These are phyloP conservation scores for Heterodera carotae DNA, from an alignment of 1,140 invertebrate species.

Conservation along the genomic window DNA sequence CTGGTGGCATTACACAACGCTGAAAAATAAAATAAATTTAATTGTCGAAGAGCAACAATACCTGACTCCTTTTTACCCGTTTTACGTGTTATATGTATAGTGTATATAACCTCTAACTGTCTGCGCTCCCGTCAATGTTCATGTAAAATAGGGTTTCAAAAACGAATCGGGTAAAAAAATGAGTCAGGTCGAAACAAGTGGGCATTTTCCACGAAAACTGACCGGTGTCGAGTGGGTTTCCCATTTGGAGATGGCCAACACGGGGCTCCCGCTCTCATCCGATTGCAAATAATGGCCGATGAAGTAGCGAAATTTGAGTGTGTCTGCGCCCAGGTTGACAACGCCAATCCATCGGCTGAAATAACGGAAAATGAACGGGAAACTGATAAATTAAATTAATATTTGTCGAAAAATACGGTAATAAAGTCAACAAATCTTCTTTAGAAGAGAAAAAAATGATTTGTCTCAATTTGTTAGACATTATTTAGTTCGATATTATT, in stretches of 20 bases:
- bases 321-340: conserved; percentile 42
- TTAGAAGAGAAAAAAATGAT: conserved; percentile 11
- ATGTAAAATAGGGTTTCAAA: no score
- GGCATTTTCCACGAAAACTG: conserved; percentile 7
- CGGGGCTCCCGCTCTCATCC: conserved; percentile 44
- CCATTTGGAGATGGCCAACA: conserved; percentile 57
- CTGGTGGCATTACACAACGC: conserved; percentile 52
- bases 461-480: neutral
- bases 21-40: conserved; percentile 10
- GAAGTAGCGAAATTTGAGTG: conserved; percentile 64
- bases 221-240: conserved; percentile 59
- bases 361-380: no score
- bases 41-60: neutral
- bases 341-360: conserved; percentile 49
- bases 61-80: no score
- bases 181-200: no score
- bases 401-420: neutral
- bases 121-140: no score
- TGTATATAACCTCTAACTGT: no score
- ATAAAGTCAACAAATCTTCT: neutral
- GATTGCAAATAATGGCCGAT: conserved; percentile 60
- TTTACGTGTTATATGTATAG: no score
- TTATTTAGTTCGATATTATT: conserved; percentile 14
- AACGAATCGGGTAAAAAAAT: no score
- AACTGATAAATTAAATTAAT: neutral